Percentiles rank a stretch among this genome's conserved stretches.
These are phyloP conservation scores for Siphamia tubifer DNA, from an alignment of 2,113 vertebrate genomes.

Conservation along the genomic window DNA sequence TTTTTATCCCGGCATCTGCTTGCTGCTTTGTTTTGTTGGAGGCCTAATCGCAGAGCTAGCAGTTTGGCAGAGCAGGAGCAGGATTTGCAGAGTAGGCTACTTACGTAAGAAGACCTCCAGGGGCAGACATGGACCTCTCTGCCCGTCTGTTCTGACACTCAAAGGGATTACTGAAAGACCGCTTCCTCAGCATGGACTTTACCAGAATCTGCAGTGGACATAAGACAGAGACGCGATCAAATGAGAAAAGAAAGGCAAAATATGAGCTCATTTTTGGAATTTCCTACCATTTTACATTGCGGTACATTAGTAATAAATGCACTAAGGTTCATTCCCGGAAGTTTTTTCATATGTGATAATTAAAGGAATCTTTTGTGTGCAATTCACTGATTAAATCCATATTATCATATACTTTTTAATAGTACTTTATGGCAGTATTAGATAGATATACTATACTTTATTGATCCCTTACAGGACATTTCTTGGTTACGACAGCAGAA, in stretches of 20 bases:
- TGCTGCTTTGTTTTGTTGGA: slow-evolving; percentile 44
- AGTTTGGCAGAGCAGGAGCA: slow-evolving; percentile 16
- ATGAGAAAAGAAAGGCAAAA: background rate
- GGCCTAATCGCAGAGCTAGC: slow-evolving; percentile 55
- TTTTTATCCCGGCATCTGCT: slow-evolving; percentile 57
- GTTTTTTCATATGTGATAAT: too few relatives aligned
- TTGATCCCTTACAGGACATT: too few relatives aligned
- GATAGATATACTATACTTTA: too few relatives aligned
- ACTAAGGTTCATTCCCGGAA: too few relatives aligned
- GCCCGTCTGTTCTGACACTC: slow-evolving; percentile 83
- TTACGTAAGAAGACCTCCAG: slow-evolving; percentile 89
- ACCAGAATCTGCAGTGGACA: slow-evolving; percentile 87
- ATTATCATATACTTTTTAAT: too few relatives aligned
- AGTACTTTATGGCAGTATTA: too few relatives aligned
- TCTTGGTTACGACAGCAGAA: too few relatives aligned
- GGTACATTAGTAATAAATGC: too few relatives aligned
- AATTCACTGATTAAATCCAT: too few relatives aligned
- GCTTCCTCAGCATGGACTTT: slow-evolving; percentile 96
- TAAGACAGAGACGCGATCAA: background rate
- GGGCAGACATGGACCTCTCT: slow-evolving; percentile 92
- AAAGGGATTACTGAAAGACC: slow-evolving; percentile 95
- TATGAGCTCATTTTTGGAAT: too few relatives aligned
- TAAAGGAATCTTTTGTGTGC: too few relatives aligned
- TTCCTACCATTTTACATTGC: too few relatives aligned
- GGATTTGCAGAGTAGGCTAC: slow-evolving; percentile 70